Evolutionary conservation across 2,888 invertebrate species (phyloP).

Genomic region (Exocentrus adspersus): DNA sequence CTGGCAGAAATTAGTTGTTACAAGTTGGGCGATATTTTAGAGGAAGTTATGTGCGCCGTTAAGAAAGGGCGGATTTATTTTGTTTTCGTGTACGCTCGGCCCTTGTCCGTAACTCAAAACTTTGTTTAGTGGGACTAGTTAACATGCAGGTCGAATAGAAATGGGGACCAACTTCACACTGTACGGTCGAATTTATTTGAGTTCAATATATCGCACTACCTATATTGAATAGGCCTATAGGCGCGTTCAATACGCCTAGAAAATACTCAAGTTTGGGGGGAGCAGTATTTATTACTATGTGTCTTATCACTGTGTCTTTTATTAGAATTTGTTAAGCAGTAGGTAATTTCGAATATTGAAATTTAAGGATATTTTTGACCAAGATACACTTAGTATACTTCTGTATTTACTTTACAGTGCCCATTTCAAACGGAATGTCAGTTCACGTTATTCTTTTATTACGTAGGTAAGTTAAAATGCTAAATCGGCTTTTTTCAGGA

Average conservation of each 20-base stretch:
- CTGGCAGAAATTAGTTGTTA: neutral
- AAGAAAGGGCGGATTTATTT: neutral
- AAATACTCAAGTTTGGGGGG: too few species aligned
- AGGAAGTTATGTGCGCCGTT: neutral
- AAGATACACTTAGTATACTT: neutral
- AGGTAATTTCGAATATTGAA: too few species aligned
- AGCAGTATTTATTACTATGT: too few species aligned
- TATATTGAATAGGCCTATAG: neutral
- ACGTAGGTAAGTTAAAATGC: neutral
- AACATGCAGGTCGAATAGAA: conserved; percentile 1
- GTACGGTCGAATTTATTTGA: neutral
- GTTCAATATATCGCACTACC: neutral
- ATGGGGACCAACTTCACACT: neutral
- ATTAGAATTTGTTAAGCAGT: too few species aligned
- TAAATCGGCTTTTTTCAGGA: conserved; percentile 1
- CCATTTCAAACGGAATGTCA: conserved; percentile 12
- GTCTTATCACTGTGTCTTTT: too few species aligned
- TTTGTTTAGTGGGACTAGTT: conserved; percentile 3
- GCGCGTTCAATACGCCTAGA: too few species aligned
- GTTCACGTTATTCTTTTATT: conserved; percentile 19
- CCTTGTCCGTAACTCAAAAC: neutral
- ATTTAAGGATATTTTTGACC: too few species aligned
- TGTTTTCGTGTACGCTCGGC: neutral
- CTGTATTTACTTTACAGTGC: conserved; percentile 4
- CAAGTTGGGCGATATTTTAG: neutral